phyloP scores from a whole-genome alignment of 2,888 invertebrate species.

The Sesia bembeciformis region DNA sequence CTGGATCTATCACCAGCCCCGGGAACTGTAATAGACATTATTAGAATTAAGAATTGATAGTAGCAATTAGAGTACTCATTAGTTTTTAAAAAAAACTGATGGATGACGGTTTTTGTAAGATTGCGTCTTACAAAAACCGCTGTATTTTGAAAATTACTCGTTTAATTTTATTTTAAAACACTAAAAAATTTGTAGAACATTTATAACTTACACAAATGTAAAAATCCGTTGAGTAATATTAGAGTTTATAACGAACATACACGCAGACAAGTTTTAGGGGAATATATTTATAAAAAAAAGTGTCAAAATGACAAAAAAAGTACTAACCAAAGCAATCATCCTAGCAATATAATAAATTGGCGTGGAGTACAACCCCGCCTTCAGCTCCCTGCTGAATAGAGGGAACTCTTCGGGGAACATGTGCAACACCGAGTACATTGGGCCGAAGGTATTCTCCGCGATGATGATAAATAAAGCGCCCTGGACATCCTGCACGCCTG shows the following conservation, averaged over 20 bases:
- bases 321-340: conserved; percentile 84
- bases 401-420: conserved; percentile 88
- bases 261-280: neutral
- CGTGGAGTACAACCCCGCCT: conserved; percentile 87
- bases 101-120: no score
- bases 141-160: no score
- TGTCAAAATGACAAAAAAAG: neutral
- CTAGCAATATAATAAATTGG: conserved; percentile 87
- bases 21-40: conserved; percentile 82
- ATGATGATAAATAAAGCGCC: conserved; percentile 91
- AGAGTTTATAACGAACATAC: no score
- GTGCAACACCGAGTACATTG: conserved; percentile 91
- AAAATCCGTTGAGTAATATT: no score
- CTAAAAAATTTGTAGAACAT: no score
- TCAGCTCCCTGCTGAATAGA: conserved; percentile 85
- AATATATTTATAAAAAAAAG: no score
- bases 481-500: conserved; percentile 90
- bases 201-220: no score
- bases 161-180: no score
- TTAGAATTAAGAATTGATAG: no score
- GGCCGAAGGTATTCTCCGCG: conserved; percentile 91
- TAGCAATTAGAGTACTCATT: no score
- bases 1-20: conserved; percentile 86
- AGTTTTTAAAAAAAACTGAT: no score
- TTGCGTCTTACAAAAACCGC: no score